Evolutionary conservation across 2,113 vertebrate genomes (phyloP), one percentile per base, ranked within the genome.

Genomic region (Melospiza georgiana): DNA sequence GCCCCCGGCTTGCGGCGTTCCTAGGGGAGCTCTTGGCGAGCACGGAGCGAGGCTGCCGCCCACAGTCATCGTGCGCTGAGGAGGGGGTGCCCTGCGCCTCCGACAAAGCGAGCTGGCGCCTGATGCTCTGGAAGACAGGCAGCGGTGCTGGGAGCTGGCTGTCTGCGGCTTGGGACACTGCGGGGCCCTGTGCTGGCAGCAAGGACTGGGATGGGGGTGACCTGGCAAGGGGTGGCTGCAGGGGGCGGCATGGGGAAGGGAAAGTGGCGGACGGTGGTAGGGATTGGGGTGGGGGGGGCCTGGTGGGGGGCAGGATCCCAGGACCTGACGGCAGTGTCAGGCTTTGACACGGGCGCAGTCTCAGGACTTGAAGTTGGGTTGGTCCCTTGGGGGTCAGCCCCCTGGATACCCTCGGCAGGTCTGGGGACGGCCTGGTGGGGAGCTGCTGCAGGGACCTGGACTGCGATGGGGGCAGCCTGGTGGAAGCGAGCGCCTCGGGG

Each of bases 101-200:
- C 30, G 97, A 81, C 49, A 98, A 46, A 19, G 96, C 87, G 3
- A 97, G 94, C 84, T 98, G 98, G 85, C 98, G 83, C 6, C 96
- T 97, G 93, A 98, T 98, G 81, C 97, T 98, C 18, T 95, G 95
- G 71, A 98, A 98, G n/a, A 98, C 39, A 2, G 66, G 89, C 55
- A 16, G 67, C 0, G 23, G 46, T 15, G 49, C 62, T 23, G 63
- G 4, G 8, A 67, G 20, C 11, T 20, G 67, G 9, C 27, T 41
- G 6, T 69, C 73, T 28, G 8, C 51, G 35, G 22, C 24, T 18
- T 10, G 21, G 19, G 18, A 51, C 15, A 6, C 2, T 6, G 54
- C 2, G 1, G 59, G 37, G 5, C 13, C 6, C 12, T 52, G 59
- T 6, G 43, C 62, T 51, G 35, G 58, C 71, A 21, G 33, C 54